Evolutionary conservation across 2,113 vertebrate species (phyloP).

Genomic region (Tretioscincus oriximinensis): DNA sequence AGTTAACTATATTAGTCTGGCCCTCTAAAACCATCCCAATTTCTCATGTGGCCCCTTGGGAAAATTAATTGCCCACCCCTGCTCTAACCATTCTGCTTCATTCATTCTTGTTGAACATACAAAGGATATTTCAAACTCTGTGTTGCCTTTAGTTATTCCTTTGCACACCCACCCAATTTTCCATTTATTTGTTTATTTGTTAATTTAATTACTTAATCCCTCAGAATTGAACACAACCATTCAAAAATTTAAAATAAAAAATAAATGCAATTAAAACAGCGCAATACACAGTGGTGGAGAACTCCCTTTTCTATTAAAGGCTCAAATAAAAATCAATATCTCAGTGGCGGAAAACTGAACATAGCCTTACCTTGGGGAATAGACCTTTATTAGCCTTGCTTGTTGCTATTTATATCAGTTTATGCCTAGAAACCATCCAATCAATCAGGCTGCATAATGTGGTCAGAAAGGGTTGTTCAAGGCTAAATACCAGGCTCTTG

Average conservation of each 20-base stretch:
- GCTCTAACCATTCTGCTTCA: background rate
- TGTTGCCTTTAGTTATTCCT: background rate
- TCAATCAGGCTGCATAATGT: background rate
- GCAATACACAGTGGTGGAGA: no score
- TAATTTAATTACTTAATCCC: no score
- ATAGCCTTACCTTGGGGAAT: background rate
- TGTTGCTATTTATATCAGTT: conserved; percentile 8
- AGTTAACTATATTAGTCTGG: no score
- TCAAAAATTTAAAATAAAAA: no score
- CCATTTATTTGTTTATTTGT: background rate
- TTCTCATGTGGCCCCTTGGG: no score
- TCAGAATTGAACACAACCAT: no score
- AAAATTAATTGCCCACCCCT: no score
- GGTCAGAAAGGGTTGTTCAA: background rate
- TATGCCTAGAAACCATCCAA: background rate
- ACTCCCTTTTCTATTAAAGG: no score
- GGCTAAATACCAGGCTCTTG: background rate
- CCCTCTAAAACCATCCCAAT: no score
- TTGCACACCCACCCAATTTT: background rate
- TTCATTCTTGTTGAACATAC: background rate
- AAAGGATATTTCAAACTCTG: background rate
- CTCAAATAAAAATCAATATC: background rate
- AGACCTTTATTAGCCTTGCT: conserved; percentile 1
- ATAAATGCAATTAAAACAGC: no score
- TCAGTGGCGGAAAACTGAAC: background rate